phyloP scores from a whole-genome alignment of 2,113 vertebrate genomes.

The Drymodes brunneopygia region DNA sequence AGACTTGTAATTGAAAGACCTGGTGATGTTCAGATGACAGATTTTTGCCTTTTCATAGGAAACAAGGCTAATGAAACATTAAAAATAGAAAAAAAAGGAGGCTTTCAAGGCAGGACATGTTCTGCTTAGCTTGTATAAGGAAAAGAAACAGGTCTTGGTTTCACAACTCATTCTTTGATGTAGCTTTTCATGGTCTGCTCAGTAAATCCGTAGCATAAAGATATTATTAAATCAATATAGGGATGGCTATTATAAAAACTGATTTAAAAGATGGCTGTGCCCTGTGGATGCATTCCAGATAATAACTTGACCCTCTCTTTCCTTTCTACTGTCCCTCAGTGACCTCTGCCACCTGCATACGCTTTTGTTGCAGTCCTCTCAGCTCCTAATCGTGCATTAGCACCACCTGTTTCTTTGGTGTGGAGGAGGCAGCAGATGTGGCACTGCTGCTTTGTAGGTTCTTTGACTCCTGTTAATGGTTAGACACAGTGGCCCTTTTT shows the following conservation, averaged over 20 bases:
- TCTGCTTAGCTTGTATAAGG: background rate
- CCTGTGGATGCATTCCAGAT: conserved; percentile 25
- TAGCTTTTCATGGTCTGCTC: background rate
- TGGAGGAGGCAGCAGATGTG: background rate
- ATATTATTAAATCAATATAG: conserved; percentile 42
- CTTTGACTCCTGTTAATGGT: background rate
- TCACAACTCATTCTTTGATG: background rate
- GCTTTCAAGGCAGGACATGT: background rate
- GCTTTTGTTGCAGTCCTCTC: background rate
- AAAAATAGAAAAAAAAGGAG: background rate
- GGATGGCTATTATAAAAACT: conserved; percentile 24
- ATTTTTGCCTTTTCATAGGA: conserved; percentile 14
- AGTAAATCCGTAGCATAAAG: background rate
- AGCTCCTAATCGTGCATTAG: background rate
- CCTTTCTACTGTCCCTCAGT: background rate
- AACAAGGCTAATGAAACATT: background rate
- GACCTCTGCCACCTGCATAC: conserved; percentile 33
- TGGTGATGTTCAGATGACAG: conserved; percentile 14
- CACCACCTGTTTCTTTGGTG: background rate
- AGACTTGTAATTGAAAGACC: background rate
- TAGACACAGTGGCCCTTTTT: background rate
- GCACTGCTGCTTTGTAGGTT: background rate
- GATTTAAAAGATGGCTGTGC: conserved; percentile 6
- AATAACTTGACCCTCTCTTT: conserved; percentile 50
- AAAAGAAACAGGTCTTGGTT: background rate